Evolutionary conservation across 2,113 vertebrate genomes (phyloP).

Genomic region (Ochotona curzoniae): DNA sequence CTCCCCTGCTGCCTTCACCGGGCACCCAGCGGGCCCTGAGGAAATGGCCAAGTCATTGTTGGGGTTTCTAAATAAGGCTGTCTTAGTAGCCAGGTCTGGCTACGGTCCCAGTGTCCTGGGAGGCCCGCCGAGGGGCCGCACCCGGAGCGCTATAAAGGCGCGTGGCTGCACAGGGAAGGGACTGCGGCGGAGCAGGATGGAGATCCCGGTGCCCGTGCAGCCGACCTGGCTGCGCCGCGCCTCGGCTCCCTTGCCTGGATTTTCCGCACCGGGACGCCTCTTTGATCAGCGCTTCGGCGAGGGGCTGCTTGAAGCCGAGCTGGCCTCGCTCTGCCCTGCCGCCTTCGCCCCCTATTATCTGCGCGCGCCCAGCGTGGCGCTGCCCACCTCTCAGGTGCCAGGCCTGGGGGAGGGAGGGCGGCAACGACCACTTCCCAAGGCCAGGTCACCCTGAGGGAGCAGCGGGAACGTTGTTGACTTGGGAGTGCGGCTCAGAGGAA

Average conservation of each 20-base stretch:
- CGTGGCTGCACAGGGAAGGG: neutral
- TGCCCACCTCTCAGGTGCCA: constrained; percentile 75
- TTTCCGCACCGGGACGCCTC: constrained; percentile 76
- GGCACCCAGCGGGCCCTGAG: constrained; percentile 69
- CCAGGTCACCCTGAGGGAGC: neutral
- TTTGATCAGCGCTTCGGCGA: constrained; percentile 86
- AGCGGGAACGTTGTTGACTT: neutral
- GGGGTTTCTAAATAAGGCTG: constrained; percentile 79
- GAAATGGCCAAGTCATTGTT: constrained; percentile 77
- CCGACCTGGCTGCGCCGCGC: constrained; percentile 78
- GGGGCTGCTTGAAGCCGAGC: constrained; percentile 83
- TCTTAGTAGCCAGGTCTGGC: constrained; percentile 70
- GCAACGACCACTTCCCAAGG: neutral
- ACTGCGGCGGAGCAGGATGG: constrained; percentile 68
- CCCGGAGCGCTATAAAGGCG: constrained; percentile 66
- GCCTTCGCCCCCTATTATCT: constrained; percentile 78
- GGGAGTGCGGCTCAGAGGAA: neutral
- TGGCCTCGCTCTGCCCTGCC: constrained; percentile 73
- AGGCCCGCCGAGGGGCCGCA: constrained; percentile 63
- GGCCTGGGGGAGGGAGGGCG: constrained; percentile 55
- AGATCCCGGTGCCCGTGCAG: constrained; percentile 79
- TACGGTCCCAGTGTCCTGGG: constrained; percentile 69
- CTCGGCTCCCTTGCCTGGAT: constrained; percentile 63
- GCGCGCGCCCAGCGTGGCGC: constrained; percentile 77
- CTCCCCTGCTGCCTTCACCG: constrained; percentile 16